phyloP scores from a whole-genome alignment of 2,113 vertebrate species.

The Pollachius pollachius region DNA sequence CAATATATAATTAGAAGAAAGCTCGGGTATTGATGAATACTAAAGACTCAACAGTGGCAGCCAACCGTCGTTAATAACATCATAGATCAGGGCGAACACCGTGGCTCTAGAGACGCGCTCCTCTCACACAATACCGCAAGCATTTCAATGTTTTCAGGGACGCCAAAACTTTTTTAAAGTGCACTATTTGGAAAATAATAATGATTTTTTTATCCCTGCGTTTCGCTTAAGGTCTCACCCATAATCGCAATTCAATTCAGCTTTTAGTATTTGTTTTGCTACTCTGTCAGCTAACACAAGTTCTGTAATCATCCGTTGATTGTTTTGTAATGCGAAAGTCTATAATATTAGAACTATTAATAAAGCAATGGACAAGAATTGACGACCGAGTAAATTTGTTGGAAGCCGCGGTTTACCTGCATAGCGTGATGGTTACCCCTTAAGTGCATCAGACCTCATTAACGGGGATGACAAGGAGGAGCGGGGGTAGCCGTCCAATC shows the following conservation, averaged over 20 bases:
- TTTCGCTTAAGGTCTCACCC: too few relatives aligned
- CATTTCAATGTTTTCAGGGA: constrained; percentile 8
- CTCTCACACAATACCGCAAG: neutral
- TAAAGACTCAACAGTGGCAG: constrained; percentile 48
- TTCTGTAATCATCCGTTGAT: too few relatives aligned
- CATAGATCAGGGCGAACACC: constrained; percentile 13
- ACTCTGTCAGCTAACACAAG: too few relatives aligned
- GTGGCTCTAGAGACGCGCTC: neutral
- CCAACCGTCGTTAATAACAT: constrained; percentile 53
- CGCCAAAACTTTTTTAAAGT: too few relatives aligned
- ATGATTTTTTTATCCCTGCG: too few relatives aligned
- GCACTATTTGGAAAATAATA: too few relatives aligned
- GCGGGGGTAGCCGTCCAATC: constrained; percentile 28
- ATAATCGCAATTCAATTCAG: too few relatives aligned
- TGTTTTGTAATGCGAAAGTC: too few relatives aligned
- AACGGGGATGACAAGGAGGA: constrained; percentile 43
- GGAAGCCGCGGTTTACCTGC: neutral
- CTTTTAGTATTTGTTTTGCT: too few relatives aligned
- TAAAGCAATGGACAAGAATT: too few relatives aligned
- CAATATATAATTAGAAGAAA: constrained; percentile 73
- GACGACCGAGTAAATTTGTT: too few relatives aligned
- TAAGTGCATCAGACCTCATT: constrained; percentile 51
- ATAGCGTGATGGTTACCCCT: constrained; percentile 36
- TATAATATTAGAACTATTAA: too few relatives aligned
- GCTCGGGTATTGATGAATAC: constrained; percentile 66